These are phyloP conservation scores for Drosophila biarmipes DNA, from an alignment of 1,140 invertebrate species.

Conservation along the genomic window DNA sequence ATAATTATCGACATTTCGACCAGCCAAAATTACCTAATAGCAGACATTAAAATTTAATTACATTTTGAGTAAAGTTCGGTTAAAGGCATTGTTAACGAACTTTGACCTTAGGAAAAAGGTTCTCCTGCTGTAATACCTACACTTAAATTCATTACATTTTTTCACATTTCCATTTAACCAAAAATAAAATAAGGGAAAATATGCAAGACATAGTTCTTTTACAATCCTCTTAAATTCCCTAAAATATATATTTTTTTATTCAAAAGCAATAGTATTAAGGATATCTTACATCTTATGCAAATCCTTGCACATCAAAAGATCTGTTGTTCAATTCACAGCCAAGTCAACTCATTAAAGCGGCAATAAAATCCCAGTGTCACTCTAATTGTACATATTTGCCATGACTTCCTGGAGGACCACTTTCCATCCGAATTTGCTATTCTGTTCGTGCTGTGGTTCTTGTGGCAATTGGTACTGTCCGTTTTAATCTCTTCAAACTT, in stretches of 20 bases:
- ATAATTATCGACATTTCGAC: constrained; percentile 34
- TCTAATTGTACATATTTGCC: constrained; percentile 3
- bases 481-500: constrained; percentile 30
- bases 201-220: no score
- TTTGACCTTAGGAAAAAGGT: background rate
- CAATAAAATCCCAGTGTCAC: constrained; percentile 14
- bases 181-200: background rate
- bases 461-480: constrained; percentile 9
- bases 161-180: background rate
- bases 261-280: background rate
- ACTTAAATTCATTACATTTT: background rate
- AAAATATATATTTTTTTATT: no score
- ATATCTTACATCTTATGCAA: background rate
- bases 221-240: no score
- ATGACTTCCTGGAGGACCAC: constrained; percentile 11
- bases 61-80: background rate
- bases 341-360: background rate
- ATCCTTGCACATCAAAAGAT: constrained; percentile 6
- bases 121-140: constrained; percentile 2
- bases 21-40: constrained; percentile 4
- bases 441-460: constrained; percentile 17
- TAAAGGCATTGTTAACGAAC: background rate
- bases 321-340: background rate
- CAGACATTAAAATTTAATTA: constrained; percentile 33
- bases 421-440: constrained; percentile 19